A percentile compares a stretch with the other conserved stretches of the same genome.
These are phyloP conservation scores for Drosophila koepferae DNA, from an alignment of 2,888 invertebrate species.

Conservation along the genomic window DNA sequence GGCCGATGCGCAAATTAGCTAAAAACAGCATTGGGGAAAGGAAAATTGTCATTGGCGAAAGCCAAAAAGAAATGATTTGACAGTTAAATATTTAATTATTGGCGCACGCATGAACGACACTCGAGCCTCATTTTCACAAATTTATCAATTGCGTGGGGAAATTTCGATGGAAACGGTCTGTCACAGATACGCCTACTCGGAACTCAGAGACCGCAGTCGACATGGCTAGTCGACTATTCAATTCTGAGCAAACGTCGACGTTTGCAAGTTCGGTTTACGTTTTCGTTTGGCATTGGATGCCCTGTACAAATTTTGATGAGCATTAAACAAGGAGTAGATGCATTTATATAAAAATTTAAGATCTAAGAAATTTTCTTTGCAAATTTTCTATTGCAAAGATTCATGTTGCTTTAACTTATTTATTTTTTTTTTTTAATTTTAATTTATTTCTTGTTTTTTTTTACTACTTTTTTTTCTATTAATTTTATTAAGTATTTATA, in stretches of 20 bases:
- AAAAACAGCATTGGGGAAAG: constrained; percentile 12
- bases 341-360: background rate
- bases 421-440: too few relatives aligned
- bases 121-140: constrained; percentile 25
- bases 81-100: constrained; percentile 59
- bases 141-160: constrained; percentile 57
- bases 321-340: background rate
- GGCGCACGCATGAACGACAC: constrained; percentile 28
- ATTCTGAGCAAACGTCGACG: constrained; percentile 1
- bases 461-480: too few relatives aligned
- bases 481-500: too few relatives aligned
- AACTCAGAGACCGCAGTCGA: background rate
- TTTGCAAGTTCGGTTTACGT: constrained; percentile 23
- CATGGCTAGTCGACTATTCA: background rate
- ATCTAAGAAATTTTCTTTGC: too few relatives aligned
- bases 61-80: background rate
- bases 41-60: constrained; percentile 6
- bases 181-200: constrained; percentile 20
- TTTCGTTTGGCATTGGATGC: background rate
- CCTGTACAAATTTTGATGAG: background rate
- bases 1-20: constrained; percentile 38
- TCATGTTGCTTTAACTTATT: too few relatives aligned
- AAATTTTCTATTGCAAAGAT: too few relatives aligned
- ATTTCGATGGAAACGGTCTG: constrained; percentile 8
- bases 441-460: too few relatives aligned